A percentile compares a stretch with the other conserved stretches of the same genome.
Conservation (phyloP, 1,140 invertebrate species). For the Trichoplusia ni region DNA sequence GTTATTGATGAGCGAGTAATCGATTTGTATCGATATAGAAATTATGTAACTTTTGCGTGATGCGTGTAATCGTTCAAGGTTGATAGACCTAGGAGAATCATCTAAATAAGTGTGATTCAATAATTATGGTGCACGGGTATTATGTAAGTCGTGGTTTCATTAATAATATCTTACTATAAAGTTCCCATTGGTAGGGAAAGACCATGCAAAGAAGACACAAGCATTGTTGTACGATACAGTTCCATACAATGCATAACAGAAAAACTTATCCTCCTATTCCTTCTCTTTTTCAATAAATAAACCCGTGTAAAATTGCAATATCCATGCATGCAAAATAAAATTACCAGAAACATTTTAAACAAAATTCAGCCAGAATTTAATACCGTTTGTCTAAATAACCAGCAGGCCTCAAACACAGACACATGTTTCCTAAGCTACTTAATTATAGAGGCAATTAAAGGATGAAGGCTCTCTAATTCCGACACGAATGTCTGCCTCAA, state of each 20-base stretch:
- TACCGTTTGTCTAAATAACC: slow-evolving; percentile 11
- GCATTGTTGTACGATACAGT: no score
- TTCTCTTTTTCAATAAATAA: no score
- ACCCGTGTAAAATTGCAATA: no score
- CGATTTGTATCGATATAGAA: slow-evolving; percentile 2
- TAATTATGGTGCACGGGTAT: not conserved
- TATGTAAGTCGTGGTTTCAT: not conserved
- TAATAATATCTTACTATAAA: no score
- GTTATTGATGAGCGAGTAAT: slow-evolving; percentile 4
- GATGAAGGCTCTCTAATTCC: slow-evolving; percentile 42
- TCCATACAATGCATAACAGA: no score
- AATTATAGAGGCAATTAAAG: slow-evolving; percentile 51
- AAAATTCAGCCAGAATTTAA: not conserved
- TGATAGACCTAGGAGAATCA: slow-evolving; percentile 4
- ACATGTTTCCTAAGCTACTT: slow-evolving; percentile 43
- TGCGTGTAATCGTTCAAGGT: not conserved
- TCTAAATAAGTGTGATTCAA: not conserved
- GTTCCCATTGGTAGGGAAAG: no score
- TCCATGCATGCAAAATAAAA: not conserved
- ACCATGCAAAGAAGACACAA: no score
- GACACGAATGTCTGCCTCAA: slow-evolving; percentile 30
- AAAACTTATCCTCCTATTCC: no score
- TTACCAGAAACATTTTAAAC: not conserved
- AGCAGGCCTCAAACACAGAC: slow-evolving; percentile 19
- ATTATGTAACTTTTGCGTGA: slow-evolving; percentile 23